These are phyloP conservation scores for Gallirallus australis DNA, from an alignment of 2,797 vertebrate species.

Conservation along the genomic window DNA sequence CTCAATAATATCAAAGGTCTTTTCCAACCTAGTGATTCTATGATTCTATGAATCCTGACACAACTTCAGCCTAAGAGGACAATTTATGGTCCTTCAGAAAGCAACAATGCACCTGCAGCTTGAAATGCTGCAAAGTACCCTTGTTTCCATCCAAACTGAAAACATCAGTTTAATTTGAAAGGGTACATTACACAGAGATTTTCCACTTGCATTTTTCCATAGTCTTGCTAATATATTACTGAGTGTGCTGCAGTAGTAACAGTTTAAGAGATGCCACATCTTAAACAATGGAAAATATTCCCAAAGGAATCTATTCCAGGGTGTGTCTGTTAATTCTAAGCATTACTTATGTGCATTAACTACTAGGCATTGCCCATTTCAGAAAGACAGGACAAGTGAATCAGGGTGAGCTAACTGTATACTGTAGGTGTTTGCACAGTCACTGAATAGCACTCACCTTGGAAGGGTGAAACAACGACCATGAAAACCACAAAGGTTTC, in stretches of 20 bases:
- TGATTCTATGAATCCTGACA: neutral
- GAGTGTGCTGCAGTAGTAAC: neutral
- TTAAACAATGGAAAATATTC: neutral
- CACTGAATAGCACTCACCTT: neutral
- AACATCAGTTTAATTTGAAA: neutral
- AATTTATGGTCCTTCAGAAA: neutral
- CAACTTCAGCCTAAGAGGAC: neutral
- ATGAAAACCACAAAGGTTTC: neutral
- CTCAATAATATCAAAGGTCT: too few relatives aligned
- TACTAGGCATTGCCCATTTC: neutral
- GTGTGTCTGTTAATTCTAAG: neutral
- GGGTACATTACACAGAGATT: neutral
- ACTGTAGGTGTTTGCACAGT: neutral
- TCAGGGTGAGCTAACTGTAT: neutral
- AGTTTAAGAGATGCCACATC: neutral
- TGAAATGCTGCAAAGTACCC: neutral
- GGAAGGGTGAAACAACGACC: neutral
- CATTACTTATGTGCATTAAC: neutral
- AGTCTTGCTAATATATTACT: neutral
- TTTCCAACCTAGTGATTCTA: too few relatives aligned
- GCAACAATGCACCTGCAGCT: neutral
- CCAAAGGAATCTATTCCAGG: neutral
- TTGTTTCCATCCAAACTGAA: neutral
- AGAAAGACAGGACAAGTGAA: neutral
- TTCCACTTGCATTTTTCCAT: neutral